Evolutionary conservation across 2,113 vertebrate genomes (phyloP).

Genomic region (Seriola dumerili): DNA sequence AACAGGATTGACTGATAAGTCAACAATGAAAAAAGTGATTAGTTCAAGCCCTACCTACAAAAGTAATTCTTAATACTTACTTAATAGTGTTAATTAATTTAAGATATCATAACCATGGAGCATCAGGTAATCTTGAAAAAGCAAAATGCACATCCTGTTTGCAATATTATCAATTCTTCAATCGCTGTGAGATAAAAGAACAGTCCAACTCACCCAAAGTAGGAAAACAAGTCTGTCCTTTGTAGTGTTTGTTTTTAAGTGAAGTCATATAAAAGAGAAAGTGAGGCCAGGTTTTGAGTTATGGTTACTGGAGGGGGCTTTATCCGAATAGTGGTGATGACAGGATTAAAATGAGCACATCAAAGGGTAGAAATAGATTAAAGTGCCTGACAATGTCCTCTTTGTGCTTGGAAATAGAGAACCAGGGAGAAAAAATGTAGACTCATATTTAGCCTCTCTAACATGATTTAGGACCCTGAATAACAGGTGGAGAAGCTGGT

Average conservation of each 20-base stretch:
- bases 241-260: constrained; percentile 1
- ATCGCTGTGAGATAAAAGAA: neutral
- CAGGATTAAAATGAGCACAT: constrained; percentile 20
- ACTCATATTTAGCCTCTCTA: constrained; percentile 28
- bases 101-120: neutral
- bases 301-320: neutral
- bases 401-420: neutral
- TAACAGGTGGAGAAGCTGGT: constrained; percentile 43
- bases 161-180: neutral
- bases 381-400: constrained; percentile 10
- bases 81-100: neutral
- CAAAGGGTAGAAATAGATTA: neutral
- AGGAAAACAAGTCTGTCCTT: neutral
- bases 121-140: neutral
- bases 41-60: neutral
- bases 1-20: neutral
- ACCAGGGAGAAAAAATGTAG: constrained; percentile 9
- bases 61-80: neutral
- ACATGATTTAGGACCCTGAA: constrained; percentile 53
- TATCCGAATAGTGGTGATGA: neutral
- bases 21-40: neutral
- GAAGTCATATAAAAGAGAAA: neutral
- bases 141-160: neutral
- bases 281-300: neutral
- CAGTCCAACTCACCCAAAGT: neutral